These are phyloP conservation scores for Merodon equestris DNA, from an alignment of 2,888 invertebrate species.

Conservation along the genomic window DNA sequence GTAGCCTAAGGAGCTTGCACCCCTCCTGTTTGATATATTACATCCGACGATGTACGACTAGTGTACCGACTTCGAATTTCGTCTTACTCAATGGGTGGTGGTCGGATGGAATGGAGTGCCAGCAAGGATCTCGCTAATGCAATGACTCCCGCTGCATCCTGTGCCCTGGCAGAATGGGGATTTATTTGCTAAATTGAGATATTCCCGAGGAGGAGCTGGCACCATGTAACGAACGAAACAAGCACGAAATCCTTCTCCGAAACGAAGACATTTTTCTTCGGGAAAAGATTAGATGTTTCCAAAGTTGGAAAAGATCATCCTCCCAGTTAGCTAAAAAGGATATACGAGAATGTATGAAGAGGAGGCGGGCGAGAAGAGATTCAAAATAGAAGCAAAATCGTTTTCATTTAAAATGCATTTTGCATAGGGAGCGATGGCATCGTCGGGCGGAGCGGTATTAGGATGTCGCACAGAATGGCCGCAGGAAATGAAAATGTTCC, in stretches of 20 bases:
- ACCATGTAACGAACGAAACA: no score
- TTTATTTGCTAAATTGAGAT: conserved; percentile 64
- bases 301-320: conserved; percentile 58
- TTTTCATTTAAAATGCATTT: conserved; percentile 56
- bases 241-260: conserved; percentile 42
- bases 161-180: conserved; percentile 39
- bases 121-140: conserved; percentile 61
- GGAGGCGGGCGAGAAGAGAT: no score
- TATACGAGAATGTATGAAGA: no score
- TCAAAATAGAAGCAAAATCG: conserved; percentile 14
- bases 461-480: conserved; percentile 21
- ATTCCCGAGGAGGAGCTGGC: conserved; percentile 28
- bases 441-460: no score
- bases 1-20: conserved; percentile 1
- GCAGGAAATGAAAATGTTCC: conserved; percentile 29
- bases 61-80: conserved; percentile 38
- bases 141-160: conserved; percentile 50
- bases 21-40: conserved; percentile 47
- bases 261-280: conserved; percentile 60
- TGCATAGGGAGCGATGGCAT: conserved; percentile 23
- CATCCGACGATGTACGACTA: conserved; percentile 1
- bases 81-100: conserved; percentile 31
- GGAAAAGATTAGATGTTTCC: conserved; percentile 58
- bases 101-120: not conserved
- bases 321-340: no score